These are phyloP conservation scores for Carollia perspicillata DNA, from an alignment of 2,113 vertebrate species.

Conservation along the genomic window DNA sequence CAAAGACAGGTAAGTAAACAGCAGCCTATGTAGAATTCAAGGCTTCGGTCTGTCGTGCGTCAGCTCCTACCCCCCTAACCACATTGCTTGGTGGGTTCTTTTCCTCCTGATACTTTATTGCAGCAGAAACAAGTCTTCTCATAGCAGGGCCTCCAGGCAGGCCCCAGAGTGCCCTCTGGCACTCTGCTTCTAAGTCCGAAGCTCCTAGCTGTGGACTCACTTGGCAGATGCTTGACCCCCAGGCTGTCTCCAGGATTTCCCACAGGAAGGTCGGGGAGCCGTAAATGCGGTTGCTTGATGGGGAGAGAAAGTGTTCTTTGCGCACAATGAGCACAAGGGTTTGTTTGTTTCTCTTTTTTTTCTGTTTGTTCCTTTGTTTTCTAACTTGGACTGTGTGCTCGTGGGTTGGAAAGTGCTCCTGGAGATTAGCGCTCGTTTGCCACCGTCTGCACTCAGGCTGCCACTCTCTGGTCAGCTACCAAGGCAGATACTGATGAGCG, in stretches of 20 bases:
- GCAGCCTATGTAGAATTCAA: not conserved
- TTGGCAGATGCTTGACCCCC: not conserved
- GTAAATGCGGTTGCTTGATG: not conserved
- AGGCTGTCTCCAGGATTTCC: not conserved
- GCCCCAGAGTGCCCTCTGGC: not conserved
- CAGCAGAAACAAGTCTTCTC: not conserved
- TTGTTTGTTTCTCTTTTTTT: not conserved
- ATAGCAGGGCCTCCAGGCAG: accelerated
- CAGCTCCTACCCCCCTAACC: not conserved
- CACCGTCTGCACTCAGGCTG: not conserved
- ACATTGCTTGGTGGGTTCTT: not conserved
- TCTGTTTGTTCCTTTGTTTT: not conserved
- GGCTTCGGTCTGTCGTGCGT: not conserved
- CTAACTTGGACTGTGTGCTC: not conserved
- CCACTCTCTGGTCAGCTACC: not conserved
- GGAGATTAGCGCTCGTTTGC: not conserved
- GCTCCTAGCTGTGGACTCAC: not conserved
- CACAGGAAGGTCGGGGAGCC: not conserved
- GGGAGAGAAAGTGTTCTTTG: not conserved
- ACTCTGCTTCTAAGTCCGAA: not conserved
- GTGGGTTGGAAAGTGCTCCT: not conserved
- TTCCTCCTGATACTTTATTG: not conserved
- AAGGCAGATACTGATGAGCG: not conserved
- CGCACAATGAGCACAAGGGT: not conserved
- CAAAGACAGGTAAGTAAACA: constrained; percentile 87